Base-by-base conservation (phyloP, 2,797 vertebrate genomes). In the Sphenodon punctatus region DNA sequence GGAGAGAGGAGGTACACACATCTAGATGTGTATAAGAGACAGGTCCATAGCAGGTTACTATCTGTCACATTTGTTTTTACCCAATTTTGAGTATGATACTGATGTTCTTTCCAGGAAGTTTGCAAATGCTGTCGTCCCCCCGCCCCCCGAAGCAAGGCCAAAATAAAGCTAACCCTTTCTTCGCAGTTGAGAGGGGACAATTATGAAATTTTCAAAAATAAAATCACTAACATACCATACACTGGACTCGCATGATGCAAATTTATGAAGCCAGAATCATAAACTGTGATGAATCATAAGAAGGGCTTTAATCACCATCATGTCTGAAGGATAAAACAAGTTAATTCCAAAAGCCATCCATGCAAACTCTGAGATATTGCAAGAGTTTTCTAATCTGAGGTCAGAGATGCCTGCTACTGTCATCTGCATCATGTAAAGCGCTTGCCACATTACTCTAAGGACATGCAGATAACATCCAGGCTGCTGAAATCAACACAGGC, bases 251-350 rank as follows among this genome's bases (percentile, higher is more conserved):
- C 78, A 69, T 55, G 84, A 67, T 78, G 82, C 87, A 75, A 82
- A 71, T 65, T 79, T 83, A 82, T 15, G 75, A 78, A 81, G 75
- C 65, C 32, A 86, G 60, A 80, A 78, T 5, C 13, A 39, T 15
- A 8, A 11, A 66, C 23, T 42, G 36, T 7, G 53, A 51, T 45
- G 72, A 15, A 34, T 42, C 41, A 72, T 39, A 22, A 74, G 43
- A 87, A 72, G 15, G 7, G 25, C 55, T 83, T 51, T n/a, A n/a
- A 70, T 55, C 38, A 63, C 3, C 39, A 42, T 10, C 43, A 39
- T 49, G 81, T 65, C 38, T 77, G 59, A 75, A 74, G 71, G 88
- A 84, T 76, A 75, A 66, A 63, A 22, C 56, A 41, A 71, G 16
- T 71, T 34, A 1, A 58, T 25, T 80, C n/a, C 2, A 1, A 30